These are phyloP conservation scores for Diglossa cyanea DNA, from an alignment of 2,797 vertebrate species.

Conservation along the genomic window DNA sequence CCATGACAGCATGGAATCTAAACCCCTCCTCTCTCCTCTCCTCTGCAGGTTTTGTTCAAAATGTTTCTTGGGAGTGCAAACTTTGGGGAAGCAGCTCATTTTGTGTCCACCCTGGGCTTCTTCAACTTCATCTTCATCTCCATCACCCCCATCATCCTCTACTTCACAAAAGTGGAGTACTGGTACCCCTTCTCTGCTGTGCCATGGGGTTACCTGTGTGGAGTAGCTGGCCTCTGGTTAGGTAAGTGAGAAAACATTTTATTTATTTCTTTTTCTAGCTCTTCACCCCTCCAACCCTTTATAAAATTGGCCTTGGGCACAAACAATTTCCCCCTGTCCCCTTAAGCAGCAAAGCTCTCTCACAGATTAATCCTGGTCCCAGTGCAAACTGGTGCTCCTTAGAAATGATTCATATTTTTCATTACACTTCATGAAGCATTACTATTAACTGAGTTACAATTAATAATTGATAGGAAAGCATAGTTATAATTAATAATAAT, in stretches of 20 bases:
- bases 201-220: slow-evolving; percentile 96
- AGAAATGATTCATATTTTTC: background rate
- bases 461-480: background rate
- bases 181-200: slow-evolving; percentile 93
- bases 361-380: background rate
- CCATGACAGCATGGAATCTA: background rate
- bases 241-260: slow-evolving; percentile 72
- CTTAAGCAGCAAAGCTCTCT: background rate
- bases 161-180: slow-evolving; percentile 95
- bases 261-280: background rate
- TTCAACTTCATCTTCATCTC: slow-evolving; percentile 99
- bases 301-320: background rate
- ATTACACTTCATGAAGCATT: background rate
- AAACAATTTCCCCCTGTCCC: background rate
- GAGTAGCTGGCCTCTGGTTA: slow-evolving; percentile 93
- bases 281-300: background rate
- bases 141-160: slow-evolving; percentile 91
- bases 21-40: background rate
- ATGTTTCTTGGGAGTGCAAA: slow-evolving; percentile 98
- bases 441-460: background rate
- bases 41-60: slow-evolving; percentile 92
- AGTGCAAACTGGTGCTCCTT: background rate
- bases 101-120: slow-evolving; percentile 95
- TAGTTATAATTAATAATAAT: background rate
- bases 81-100: slow-evolving; percentile 94